Evolutionary conservation across 2,888 invertebrate species (phyloP).

Genomic region (Orchesella flavescens): DNA sequence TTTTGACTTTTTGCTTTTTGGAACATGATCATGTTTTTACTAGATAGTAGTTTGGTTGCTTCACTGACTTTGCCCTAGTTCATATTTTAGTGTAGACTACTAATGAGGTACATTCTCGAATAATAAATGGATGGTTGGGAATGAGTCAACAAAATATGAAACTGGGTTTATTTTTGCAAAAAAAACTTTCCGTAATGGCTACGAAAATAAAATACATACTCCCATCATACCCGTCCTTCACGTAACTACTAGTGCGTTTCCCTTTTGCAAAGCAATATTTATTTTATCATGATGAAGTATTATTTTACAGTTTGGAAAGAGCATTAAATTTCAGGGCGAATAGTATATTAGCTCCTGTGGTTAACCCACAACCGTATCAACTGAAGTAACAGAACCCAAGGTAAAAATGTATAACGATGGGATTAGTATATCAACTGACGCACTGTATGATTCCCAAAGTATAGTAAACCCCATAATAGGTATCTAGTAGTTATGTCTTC

Average conservation of each 20-base stretch:
- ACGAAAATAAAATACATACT: too few species aligned
- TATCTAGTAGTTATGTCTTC: too few species aligned
- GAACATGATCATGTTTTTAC: conserved; percentile 29
- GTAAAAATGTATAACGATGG: neutral
- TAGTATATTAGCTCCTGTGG: neutral
- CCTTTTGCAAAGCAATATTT: conserved; percentile 5
- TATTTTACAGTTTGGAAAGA: neutral
- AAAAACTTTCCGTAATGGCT: neutral
- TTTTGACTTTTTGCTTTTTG: conserved; percentile 35
- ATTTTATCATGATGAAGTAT: conserved; percentile 28
- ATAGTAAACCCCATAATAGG: too few species aligned
- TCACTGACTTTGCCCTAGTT: conserved; percentile 21
- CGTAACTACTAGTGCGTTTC: neutral
- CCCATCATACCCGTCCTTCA: too few species aligned
- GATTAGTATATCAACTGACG: too few species aligned
- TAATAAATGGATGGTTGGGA: conserved; percentile 43
- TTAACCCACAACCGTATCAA: neutral
- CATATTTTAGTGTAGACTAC: neutral
- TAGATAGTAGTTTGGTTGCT: neutral
- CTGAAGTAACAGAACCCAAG: neutral
- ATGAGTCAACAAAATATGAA: neutral
- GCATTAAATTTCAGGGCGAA: neutral
- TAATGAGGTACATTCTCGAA: conserved; percentile 46
- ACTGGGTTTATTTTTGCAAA: conserved; percentile 9
- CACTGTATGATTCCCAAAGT: too few species aligned